Evolutionary conservation across 2,797 vertebrate genomes (phyloP).

Genomic region (Myripristis jacobus): DNA sequence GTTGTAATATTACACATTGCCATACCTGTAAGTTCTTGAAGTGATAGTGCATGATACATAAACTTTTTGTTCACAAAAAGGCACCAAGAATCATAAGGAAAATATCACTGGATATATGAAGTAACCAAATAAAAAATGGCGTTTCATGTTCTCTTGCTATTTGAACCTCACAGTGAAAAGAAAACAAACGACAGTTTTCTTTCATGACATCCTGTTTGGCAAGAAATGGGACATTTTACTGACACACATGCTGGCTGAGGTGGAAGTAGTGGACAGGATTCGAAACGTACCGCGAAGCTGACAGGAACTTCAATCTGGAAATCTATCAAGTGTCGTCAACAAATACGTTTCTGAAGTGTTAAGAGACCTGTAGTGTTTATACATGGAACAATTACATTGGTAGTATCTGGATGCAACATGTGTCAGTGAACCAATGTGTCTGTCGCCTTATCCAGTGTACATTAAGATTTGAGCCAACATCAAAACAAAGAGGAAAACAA

Average conservation of each 20-base stretch:
- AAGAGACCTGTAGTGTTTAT: conserved; percentile 55
- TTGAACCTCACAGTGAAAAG: conserved; percentile 65
- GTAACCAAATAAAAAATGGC: conserved; percentile 13
- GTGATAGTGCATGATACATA: conserved; percentile 68
- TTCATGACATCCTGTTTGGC: conserved; percentile 50
- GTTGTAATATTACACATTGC: conserved; percentile 31
- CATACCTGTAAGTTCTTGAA: conserved; percentile 50
- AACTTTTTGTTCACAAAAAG: conserved; percentile 77
- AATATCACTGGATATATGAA: conserved; percentile 32
- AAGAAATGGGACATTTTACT: conserved; percentile 42
- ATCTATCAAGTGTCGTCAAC: conserved; percentile 39
- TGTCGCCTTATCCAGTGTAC: conserved; percentile 80
- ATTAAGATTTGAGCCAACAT: conserved; percentile 60
- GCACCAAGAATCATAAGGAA: conserved; percentile 77
- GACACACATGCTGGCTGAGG: conserved; percentile 34
- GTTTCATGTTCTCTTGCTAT: conserved; percentile 27
- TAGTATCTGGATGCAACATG: conserved; percentile 43
- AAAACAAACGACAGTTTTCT: conserved; percentile 42
- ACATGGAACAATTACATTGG: conserved; percentile 23
- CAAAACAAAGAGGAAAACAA: conserved; percentile 8
- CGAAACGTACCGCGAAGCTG: conserved; percentile 48
- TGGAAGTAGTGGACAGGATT: conserved; percentile 22
- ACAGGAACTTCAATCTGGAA: conserved; percentile 30
- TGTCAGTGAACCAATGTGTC: conserved; percentile 54
- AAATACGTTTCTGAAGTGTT: conserved; percentile 48